phyloP scores from a whole-genome alignment of 2,888 invertebrate species.

The Trilocha varians region DNA sequence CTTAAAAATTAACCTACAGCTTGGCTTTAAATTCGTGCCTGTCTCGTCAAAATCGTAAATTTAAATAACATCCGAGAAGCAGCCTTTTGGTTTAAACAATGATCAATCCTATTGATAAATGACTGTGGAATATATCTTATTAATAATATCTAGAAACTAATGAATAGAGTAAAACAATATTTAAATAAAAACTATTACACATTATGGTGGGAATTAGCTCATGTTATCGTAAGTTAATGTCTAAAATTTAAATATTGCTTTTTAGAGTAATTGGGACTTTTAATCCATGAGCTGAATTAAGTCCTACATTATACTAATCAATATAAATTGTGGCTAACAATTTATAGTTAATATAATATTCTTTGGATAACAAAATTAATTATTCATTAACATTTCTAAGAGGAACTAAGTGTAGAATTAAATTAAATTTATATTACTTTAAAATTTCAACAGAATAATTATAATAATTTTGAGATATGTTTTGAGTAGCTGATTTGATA shows the following conservation, averaged over 20 bases:
- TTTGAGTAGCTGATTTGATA: slow-evolving; percentile 14
- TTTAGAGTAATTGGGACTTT: slow-evolving; percentile 44
- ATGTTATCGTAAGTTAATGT: slow-evolving; percentile 43
- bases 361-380: slow-evolving; percentile 63
- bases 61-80: slow-evolving; percentile 68
- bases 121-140: slow-evolving; percentile 70
- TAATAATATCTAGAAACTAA: slow-evolving; percentile 54
- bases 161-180: slow-evolving; percentile 62
- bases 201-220: slow-evolving; percentile 64
- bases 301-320: slow-evolving; percentile 46
- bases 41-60: slow-evolving; percentile 60
- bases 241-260: slow-evolving; percentile 65
- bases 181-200: slow-evolving; percentile 58
- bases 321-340: slow-evolving; percentile 52
- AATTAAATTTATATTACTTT: slow-evolving; percentile 26
- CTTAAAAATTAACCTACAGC: slow-evolving; percentile 66
- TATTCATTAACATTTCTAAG: slow-evolving; percentile 64
- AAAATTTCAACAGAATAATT: slow-evolving; percentile 28
- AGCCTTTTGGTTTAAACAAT: slow-evolving; percentile 66
- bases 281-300: slow-evolving; percentile 35
- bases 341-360: slow-evolving; percentile 63
- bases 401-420: slow-evolving; percentile 63
- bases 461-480: slow-evolving; percentile 27
- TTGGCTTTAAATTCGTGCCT: slow-evolving; percentile 71
- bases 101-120: slow-evolving; percentile 55